Conservation (phyloP, 1,140 invertebrate genomes). For the Scaptomyza graminum region DNA sequence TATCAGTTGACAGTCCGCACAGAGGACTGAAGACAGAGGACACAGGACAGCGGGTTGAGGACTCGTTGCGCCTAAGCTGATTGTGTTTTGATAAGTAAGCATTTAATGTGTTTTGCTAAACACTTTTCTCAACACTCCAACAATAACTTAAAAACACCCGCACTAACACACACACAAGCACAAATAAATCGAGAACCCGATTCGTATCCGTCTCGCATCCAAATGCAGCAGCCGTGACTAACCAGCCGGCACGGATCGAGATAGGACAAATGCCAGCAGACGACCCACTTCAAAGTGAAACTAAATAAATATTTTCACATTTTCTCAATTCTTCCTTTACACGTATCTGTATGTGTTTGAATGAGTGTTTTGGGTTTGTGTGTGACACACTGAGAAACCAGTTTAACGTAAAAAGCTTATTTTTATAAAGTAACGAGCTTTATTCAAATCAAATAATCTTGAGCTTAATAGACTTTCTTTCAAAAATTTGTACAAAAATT, state of each 20-base stretch:
- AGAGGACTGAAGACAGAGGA: conserved; percentile 5
- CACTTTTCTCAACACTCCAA: conserved; percentile 60
- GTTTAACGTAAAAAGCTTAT: too few relatives aligned
- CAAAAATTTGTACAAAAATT: too few relatives aligned
- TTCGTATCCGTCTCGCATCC: conserved; percentile 23
- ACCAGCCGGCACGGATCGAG: conserved; percentile 4
- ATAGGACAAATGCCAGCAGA: conserved; percentile 1
- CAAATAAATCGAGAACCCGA: conserved; percentile 3
- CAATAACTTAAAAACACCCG: conserved; percentile 24
- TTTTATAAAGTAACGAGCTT: too few relatives aligned
- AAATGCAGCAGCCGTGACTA: conserved; percentile 30
- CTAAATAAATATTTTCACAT: conserved; percentile 78
- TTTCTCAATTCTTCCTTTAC: conserved; percentile 21
- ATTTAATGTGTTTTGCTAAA: conserved; percentile 82
- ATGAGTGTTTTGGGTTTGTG: background rate
- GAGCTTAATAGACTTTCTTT: too few relatives aligned
- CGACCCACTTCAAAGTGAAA: conserved; percentile 65
- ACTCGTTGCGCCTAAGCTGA: conserved; percentile 68
- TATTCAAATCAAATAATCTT: background rate
- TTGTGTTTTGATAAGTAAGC: conserved; percentile 77
- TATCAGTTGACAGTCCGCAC: conserved; percentile 55
- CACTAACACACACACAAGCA: conserved; percentile 19
- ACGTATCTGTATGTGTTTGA: background rate
- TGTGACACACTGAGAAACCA: conserved; percentile 14
- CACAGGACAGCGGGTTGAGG: background rate